Conservation (phyloP, 2,888 invertebrate species). For the Selenia dentaria region DNA sequence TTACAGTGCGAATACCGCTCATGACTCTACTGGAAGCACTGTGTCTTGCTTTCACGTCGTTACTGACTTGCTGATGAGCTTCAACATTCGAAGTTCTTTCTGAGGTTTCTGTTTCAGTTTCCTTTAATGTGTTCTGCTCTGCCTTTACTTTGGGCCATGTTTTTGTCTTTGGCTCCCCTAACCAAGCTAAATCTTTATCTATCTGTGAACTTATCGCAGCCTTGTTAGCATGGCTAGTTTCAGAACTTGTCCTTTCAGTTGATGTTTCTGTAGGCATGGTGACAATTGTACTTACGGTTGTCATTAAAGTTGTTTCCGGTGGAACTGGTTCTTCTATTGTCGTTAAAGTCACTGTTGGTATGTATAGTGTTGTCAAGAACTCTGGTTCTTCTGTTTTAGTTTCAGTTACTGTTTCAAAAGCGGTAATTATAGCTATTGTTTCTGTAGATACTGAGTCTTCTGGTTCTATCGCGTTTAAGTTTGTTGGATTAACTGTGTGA, state of each 20-base stretch:
- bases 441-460: neutral
- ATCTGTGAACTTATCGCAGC: neutral
- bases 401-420: neutral
- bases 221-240: too few species aligned
- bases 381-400: neutral
- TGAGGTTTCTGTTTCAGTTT: slow-evolving; percentile 32
- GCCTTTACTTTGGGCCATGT: slow-evolving; percentile 45
- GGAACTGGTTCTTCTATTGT: neutral
- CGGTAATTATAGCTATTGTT: neutral
- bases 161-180: slow-evolving; percentile 2
- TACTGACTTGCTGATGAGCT: slow-evolving; percentile 38
- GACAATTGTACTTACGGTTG: neutral
- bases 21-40: slow-evolving; percentile 35
- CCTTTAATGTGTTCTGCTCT: slow-evolving; percentile 27
- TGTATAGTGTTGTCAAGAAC: neutral
- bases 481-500: neutral
- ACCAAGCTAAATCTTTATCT: slow-evolving; percentile 1
- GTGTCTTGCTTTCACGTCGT: slow-evolving; percentile 14
- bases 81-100: slow-evolving; percentile 39
- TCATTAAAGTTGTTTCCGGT: slow-evolving; percentile 15
- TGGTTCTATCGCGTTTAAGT: neutral
- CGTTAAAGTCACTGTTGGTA: neutral
- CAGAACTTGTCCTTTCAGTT: neutral
- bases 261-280: neutral
- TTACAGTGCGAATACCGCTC: slow-evolving; percentile 34